Evolutionary conservation across 2,888 invertebrate species (phyloP).

Genomic region (Harpalus rufipes): DNA sequence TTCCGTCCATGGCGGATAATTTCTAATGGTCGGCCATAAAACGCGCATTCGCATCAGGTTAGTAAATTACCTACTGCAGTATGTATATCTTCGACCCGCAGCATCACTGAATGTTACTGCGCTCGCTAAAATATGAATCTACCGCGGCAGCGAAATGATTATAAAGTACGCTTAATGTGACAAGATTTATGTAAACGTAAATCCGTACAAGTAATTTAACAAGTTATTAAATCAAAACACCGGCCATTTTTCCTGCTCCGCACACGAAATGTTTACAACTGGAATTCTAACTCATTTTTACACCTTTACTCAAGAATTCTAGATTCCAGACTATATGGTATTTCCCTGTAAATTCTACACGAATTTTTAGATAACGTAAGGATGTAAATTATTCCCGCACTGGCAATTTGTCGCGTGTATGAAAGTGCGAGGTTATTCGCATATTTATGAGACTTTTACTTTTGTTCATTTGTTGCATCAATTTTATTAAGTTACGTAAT

Average conservation of each 20-base stretch:
- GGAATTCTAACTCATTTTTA: constrained; percentile 45
- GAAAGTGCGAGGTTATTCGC: not conserved
- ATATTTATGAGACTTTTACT: constrained; percentile 3
- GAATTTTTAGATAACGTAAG: constrained; percentile 21
- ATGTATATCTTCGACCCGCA: constrained; percentile 47
- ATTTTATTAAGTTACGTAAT: not conserved
- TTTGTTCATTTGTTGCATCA: not conserved
- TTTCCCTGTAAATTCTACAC: constrained; percentile 21
- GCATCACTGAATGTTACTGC: constrained; percentile 26
- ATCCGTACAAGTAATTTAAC: constrained; percentile 67
- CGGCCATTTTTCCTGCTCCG: constrained; percentile 44
- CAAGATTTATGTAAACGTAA: constrained; percentile 64
- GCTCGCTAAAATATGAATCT: constrained; percentile 62
- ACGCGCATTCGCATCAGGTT: constrained; percentile 58
- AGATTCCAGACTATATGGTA: constrained; percentile 41
- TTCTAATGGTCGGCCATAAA: constrained; percentile 63
- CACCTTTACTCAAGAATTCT: constrained; percentile 20
- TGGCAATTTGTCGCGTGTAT: constrained; percentile 31
- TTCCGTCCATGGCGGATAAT: constrained; percentile 60
- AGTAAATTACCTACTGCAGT: constrained; percentile 56
- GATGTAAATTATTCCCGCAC: constrained; percentile 6
- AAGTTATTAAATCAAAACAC: constrained; percentile 67
- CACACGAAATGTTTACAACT: constrained; percentile 25
- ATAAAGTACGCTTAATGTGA: constrained; percentile 67
- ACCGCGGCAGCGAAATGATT: constrained; percentile 61